phyloP scores from a whole-genome alignment of 2,888 invertebrate genomes.

The Drosophila mayaguana region DNA sequence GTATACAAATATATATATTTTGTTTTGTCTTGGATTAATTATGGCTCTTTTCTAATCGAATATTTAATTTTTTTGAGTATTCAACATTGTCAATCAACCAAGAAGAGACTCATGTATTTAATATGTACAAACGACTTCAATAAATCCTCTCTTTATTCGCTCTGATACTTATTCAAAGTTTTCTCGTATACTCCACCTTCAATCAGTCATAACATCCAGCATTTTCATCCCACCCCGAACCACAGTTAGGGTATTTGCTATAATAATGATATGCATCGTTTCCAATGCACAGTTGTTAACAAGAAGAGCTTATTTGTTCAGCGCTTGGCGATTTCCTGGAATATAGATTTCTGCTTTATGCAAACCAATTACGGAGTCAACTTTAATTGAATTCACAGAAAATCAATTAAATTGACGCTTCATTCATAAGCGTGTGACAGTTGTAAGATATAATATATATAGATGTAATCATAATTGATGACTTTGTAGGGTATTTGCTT shows the following conservation, averaged over 20 bases:
- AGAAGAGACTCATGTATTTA: too few relatives aligned
- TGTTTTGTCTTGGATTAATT: too few relatives aligned
- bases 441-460: background rate
- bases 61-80: too few relatives aligned
- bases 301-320: background rate
- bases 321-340: slow-evolving; percentile 17
- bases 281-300: background rate
- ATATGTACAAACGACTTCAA: too few relatives aligned
- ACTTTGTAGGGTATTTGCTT: background rate
- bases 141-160: too few relatives aligned
- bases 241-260: background rate
- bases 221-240: background rate
- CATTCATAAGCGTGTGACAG: slow-evolving; percentile 12
- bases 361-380: slow-evolving; percentile 15
- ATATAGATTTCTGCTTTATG: background rate
- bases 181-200: background rate
- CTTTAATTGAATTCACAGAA: background rate
- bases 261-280: slow-evolving; percentile 6
- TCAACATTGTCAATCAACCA: too few relatives aligned
- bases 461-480: background rate
- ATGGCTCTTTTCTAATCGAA: too few relatives aligned
- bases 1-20: too few relatives aligned
- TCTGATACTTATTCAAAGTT: background rate
- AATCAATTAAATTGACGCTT: background rate
- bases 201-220: background rate